Evolutionary conservation across 2,888 invertebrate genomes (phyloP).

Genomic region (Augiades crinisus): DNA sequence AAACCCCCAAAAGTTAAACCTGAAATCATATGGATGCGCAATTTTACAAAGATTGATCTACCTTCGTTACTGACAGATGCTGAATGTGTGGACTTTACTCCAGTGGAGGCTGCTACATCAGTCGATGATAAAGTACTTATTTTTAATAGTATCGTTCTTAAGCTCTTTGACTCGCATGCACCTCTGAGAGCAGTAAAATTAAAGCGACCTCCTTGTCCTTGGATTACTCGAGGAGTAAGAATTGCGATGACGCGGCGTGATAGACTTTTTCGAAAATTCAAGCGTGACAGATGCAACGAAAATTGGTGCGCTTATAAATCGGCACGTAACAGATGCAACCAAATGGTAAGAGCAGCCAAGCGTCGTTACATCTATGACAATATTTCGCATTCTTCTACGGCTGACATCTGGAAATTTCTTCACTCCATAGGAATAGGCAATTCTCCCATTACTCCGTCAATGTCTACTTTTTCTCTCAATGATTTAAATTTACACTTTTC

Average conservation of each 20-base stretch:
- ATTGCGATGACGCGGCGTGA: slow-evolving; percentile 4
- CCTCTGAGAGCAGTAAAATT: background rate
- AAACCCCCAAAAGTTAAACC: background rate
- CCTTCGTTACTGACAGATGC: background rate
- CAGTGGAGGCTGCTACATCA: background rate
- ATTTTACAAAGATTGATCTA: background rate
- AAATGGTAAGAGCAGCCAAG: background rate
- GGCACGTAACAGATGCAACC: background rate
- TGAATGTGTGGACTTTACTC: too few species aligned
- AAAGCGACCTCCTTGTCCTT: background rate
- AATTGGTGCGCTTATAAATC: background rate
- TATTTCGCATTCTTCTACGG: too few species aligned
- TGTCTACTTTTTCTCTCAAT: too few species aligned
- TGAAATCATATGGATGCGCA: background rate
- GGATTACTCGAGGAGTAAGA: background rate
- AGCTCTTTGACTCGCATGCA: background rate
- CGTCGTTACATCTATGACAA: background rate
- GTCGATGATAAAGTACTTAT: background rate
- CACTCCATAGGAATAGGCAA: too few species aligned
- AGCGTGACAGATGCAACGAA: background rate
- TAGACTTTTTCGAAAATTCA: background rate
- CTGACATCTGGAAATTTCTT: too few species aligned
- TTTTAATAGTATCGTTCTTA: background rate
- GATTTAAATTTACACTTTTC: too few species aligned
- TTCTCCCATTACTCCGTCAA: too few species aligned